Conservation (phyloP, 2,888 invertebrate genomes). For the Parnassius mnemosyne region DNA sequence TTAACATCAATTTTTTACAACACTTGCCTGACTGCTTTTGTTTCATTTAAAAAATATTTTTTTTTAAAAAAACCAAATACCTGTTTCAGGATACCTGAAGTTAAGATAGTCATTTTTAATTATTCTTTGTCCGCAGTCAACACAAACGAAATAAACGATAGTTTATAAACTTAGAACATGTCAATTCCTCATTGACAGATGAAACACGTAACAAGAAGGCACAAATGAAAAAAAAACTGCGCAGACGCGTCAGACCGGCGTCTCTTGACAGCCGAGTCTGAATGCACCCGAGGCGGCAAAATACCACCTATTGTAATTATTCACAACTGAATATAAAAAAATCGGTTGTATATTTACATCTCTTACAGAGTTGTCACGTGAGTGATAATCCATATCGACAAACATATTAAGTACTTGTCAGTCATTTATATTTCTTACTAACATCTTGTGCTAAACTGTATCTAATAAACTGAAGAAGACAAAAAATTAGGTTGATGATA, state of each 20-base stretch:
- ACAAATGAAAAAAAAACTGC: slow-evolving; percentile 5
- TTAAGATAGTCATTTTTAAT: slow-evolving; percentile 19
- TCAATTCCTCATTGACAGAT: too few relatives aligned
- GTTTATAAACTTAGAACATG: not conserved
- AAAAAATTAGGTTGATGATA: slow-evolving; percentile 9
- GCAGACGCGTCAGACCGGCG: slow-evolving; percentile 17
- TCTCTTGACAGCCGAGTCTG: slow-evolving; percentile 14
- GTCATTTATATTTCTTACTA: slow-evolving; percentile 9
- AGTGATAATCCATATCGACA: slow-evolving; percentile 24
- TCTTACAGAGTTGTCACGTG: slow-evolving; percentile 8
- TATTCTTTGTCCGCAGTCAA: not conserved
- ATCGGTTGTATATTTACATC: slow-evolving; percentile 7
- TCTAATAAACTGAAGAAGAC: slow-evolving; percentile 6
- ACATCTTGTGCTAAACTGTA: slow-evolving; percentile 7
- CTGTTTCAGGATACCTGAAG: slow-evolving; percentile 22
- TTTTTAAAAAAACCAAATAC: slow-evolving; percentile 7
- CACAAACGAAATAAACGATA: not conserved
- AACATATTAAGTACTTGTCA: slow-evolving; percentile 11
- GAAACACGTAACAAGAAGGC: not conserved
- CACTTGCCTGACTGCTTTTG: too few relatives aligned
- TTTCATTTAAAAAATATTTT: too few relatives aligned
- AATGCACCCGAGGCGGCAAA: slow-evolving; percentile 14
- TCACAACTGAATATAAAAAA: slow-evolving; percentile 12
- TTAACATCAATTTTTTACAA: too few relatives aligned
- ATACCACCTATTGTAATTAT: slow-evolving; percentile 21